These are phyloP conservation scores for Sterna hirundo DNA, from an alignment of 2,113 vertebrate genomes.

Conservation along the genomic window DNA sequence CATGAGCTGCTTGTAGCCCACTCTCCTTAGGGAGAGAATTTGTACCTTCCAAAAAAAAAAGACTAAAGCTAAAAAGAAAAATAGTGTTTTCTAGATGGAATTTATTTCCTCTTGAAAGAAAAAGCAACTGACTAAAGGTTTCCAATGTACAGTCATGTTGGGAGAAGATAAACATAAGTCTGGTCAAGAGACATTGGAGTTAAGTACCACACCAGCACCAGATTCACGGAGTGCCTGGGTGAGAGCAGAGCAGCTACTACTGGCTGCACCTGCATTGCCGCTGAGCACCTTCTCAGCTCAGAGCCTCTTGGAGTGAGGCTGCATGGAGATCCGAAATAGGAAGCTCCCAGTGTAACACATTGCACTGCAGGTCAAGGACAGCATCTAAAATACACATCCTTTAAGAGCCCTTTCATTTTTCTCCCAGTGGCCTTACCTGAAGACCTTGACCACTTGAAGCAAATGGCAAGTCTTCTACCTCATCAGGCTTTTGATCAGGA, in stretches of 20 bases:
- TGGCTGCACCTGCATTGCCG: background rate
- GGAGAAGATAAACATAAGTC: background rate
- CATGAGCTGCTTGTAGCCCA: background rate
- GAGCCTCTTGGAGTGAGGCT: background rate
- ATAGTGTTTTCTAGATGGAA: background rate
- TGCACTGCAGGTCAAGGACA: background rate
- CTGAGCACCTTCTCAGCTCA: background rate
- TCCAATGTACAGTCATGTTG: background rate
- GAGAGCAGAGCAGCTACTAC: background rate
- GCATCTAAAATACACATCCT: background rate
- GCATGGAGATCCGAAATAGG: background rate
- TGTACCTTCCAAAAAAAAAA: background rate
- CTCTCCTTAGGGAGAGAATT: background rate
- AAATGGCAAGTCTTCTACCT: background rate
- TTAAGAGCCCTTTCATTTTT: background rate
- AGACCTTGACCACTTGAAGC: background rate
- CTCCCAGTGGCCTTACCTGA: background rate
- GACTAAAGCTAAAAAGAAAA: background rate
- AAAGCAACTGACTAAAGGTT: background rate
- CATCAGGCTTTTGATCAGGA: background rate
- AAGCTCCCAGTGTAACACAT: background rate
- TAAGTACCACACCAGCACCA: background rate
- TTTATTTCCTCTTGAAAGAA: background rate
- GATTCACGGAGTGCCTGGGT: background rate
- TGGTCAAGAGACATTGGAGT: background rate